Conservation (phyloP, 2,113 vertebrate species). For the Poeciliopsis turrubarensis region DNA sequence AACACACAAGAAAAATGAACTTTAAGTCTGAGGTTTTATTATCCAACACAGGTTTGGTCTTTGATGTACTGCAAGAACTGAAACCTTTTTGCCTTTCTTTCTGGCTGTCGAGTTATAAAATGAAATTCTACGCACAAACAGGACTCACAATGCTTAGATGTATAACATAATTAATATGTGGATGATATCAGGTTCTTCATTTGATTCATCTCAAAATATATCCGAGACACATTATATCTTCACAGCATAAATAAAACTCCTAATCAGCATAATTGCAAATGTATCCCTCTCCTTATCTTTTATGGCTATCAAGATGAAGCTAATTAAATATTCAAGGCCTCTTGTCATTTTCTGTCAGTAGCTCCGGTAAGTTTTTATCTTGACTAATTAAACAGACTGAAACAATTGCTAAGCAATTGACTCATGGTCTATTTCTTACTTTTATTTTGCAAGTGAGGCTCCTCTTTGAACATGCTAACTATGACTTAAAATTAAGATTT, state of each 20-base stretch:
- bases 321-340: conserved; percentile 19
- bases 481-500: neutral
- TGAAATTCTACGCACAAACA: neutral
- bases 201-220: neutral
- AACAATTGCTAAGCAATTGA: neutral
- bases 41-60: neutral
- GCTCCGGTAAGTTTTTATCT: neutral
- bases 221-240: neutral
- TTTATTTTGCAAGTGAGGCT: neutral
- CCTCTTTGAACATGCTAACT: neutral
- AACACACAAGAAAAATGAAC: neutral
- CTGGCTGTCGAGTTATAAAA: no score
- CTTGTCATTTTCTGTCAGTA: conserved; percentile 13
- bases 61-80: neutral
- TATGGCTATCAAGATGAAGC: conserved; percentile 19
- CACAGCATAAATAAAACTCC: neutral
- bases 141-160: neutral
- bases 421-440: neutral
- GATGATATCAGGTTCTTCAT: neutral
- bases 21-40: neutral
- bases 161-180: neutral
- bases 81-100: neutral
- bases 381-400: neutral
- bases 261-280: neutral
- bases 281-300: conserved; percentile 4